Evolutionary conservation across 2,113 vertebrate species (phyloP), one percentile per base, ranked within the genome.

Genomic region (Pogonocichla stellata): DNA sequence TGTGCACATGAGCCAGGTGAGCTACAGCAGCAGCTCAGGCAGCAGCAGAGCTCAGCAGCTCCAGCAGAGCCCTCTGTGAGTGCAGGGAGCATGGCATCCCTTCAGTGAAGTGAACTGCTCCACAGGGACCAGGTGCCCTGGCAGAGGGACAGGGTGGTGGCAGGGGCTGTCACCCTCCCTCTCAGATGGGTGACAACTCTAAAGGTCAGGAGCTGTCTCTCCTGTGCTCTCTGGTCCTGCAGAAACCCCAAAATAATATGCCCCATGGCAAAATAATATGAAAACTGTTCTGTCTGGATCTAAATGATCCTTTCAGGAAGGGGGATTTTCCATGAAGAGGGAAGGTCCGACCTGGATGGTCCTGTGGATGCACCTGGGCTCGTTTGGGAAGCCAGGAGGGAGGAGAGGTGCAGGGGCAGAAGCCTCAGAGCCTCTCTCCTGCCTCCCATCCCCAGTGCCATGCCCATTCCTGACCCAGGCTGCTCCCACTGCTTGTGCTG

Each of bases 221-320:
- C 14, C 73, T 58, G n/a, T 36, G 43, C 43, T 69, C 38, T 64
- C 61, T 84, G 43, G 13, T 91, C 56, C 54, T 58, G 54, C 26
- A 53, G 61, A 12, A 77, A 58, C 14, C 43, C 12, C 43, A 23
- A 45, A 74, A 58, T 5, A n/a, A n/a, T n/a, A n/a, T n/a, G n/a
- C n/a, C n/a, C n/a, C n/a, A 33, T 4, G n/a, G 23, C 43, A 11
- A 54, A 73, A 65, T 4, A 31, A 20, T 8, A 24, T 0, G 0
- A 58, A 48, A 80, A 69, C n/a, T 23, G 1, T 38, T 65, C 56
- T 6, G 2, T 62, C 65, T 54, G 66, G 15, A 43, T 31, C 4
- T 0, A 4, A 42, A 19, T 43, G 29, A 48, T 12, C 43, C 31
- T 38, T 38, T 29, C 60, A 28, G 1, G 2, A 89, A 51, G 14